A percentile compares a stretch with the other conserved stretches of the same genome.
phyloP scores from a whole-genome alignment of 2,113 vertebrate genomes.

The Nycticebus coucang region DNA sequence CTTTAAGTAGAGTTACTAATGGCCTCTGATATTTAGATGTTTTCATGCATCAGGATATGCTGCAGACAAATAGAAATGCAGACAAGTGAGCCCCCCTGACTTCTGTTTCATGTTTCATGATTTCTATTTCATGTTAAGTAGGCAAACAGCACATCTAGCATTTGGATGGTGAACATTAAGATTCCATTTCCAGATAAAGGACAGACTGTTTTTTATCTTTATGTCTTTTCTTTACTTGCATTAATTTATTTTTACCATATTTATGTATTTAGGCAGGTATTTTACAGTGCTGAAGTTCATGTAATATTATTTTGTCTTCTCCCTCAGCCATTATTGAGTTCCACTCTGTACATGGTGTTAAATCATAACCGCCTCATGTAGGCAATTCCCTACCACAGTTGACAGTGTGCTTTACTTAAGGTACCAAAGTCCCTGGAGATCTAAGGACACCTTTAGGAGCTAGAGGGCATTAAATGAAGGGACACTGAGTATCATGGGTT shows the following conservation, averaged over 20 bases:
- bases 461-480: neutral
- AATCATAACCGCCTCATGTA: neutral
- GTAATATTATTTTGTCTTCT: neutral
- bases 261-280: neutral
- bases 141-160: neutral
- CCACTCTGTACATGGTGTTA: neutral
- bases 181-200: slow-evolving; percentile 21
- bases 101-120: neutral
- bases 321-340: neutral
- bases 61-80: neutral
- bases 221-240: neutral
- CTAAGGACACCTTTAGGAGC: neutral
- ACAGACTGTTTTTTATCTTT: neutral
- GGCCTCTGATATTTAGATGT: neutral
- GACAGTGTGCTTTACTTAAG: neutral
- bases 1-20: neutral
- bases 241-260: neutral
- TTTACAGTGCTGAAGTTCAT: neutral
- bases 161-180: neutral
- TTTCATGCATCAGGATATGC: neutral
- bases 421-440: neutral
- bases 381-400: neutral
- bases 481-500: neutral
- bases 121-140: neutral
- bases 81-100: neutral